Percentiles rank a stretch among this genome's conserved stretches.
These are phyloP conservation scores for Rhodophaea formosa DNA, from an alignment of 2,888 invertebrate genomes.

Conservation along the genomic window DNA sequence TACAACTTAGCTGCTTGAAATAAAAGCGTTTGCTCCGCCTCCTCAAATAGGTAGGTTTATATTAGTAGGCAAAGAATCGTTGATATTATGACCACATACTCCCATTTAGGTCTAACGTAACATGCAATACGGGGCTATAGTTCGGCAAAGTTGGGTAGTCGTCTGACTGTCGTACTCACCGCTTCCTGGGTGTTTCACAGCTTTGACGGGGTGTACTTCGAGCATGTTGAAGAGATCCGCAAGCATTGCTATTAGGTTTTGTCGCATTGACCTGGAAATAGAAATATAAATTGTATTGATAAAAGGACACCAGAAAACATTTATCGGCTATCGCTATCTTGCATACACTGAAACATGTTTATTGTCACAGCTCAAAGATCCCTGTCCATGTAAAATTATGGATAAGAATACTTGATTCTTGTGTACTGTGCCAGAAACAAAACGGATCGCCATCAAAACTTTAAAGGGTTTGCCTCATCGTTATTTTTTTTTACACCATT, in stretches of 20 bases:
- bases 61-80: slow-evolving; percentile 64
- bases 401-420: too few species aligned
- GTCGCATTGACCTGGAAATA: slow-evolving; percentile 90
- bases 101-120: slow-evolving; percentile 62
- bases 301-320: too few species aligned
- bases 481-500: too few species aligned
- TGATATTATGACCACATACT: slow-evolving; percentile 81
- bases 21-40: slow-evolving; percentile 49
- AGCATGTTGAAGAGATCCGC: slow-evolving; percentile 96
- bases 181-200: slow-evolving; percentile 91
- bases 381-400: too few species aligned
- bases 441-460: too few species aligned
- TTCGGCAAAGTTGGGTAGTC: slow-evolving; percentile 23
- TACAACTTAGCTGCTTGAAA: slow-evolving; percentile 21
- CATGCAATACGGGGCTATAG: slow-evolving; percentile 59
- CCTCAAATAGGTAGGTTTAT: slow-evolving; percentile 37
- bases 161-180: slow-evolving; percentile 53
- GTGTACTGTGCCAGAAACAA: too few species aligned
- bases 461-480: too few species aligned
- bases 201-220: slow-evolving; percentile 95
- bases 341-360: too few species aligned
- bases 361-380: too few species aligned
- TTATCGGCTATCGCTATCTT: too few species aligned
- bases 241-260: slow-evolving; percentile 94
- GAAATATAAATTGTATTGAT: slow-evolving; percentile 7